Evolutionary conservation across 1,140 invertebrate species (phyloP), one percentile per base, ranked within the genome.

Genomic region (Drosophila bocqueti): DNA sequence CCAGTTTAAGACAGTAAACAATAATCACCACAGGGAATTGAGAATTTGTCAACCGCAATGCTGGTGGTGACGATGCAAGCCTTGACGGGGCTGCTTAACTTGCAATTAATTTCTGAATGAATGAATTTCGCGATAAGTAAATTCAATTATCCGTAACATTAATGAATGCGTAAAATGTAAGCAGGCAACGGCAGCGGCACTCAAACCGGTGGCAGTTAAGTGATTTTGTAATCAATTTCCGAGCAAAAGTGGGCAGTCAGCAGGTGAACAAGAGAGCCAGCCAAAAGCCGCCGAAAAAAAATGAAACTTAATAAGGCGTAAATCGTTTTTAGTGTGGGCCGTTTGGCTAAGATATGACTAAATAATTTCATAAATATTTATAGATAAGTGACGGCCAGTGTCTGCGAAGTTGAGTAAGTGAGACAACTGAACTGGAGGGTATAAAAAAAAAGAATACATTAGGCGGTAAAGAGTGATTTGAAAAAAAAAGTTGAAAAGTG

Each of bases 81-180:
- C 31, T 40, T 49, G 42, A 40, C 16, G 43, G 43, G 43, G 34
- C 60, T 74, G 65, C 76, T 83, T 76, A 66, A 59, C 68, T 84
- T 76, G 81, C 76, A 79, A 65, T 84, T 77, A 63, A 74, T 84
- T 81, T 47, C 67, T 74, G 74, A 87, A 81, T 90, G 85, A 90
- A 90, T 90, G 85, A 79, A 80, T 90, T 85, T 79, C 49, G 67
- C 86, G 85, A 90, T 90, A 90, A 90, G 85, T 90, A 90, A 90
- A 90, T 90, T 90, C 85, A 90, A 90, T 90, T 90, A 90, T 82
- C 79, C 85, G 76, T 57, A 90, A 80, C 81, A 85, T 85, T 85
- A 90, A 90, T 90, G 79, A 90, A 90, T 90, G 85, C 81, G 85
- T 90, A 90, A 90, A 90, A 89, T 81, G 78, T 85, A 89, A 90